phyloP scores from a whole-genome alignment of 1,140 invertebrate species.

The Artemia franciscana region DNA sequence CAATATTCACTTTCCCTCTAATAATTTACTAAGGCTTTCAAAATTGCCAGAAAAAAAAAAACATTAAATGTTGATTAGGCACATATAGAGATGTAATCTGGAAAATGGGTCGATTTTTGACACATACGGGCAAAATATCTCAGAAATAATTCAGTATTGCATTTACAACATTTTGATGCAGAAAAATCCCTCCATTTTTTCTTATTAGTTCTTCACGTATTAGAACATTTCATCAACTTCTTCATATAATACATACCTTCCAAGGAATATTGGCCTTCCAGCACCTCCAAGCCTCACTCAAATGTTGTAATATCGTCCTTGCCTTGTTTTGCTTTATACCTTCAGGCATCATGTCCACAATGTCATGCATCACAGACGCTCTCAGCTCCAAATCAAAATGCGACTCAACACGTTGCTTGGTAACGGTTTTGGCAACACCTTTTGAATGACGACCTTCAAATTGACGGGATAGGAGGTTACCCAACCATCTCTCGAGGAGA shows the following conservation, averaged over 20 bases:
- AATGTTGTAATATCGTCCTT: conserved; percentile 89
- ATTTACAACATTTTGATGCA: too few species aligned
- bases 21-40: too few species aligned
- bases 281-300: conserved; percentile 97
- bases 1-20: too few species aligned
- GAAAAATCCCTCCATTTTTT: too few species aligned
- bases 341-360: conserved; percentile 99
- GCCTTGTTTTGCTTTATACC: conserved; percentile 99
- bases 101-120: too few species aligned
- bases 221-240: too few species aligned
- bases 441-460: conserved; percentile 98
- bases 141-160: too few species aligned
- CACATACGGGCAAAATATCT: too few species aligned
- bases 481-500: conserved; percentile 87
- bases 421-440: conserved; percentile 96
- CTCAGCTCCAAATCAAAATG: conserved; percentile 97
- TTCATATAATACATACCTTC: conserved; percentile 48
- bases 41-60: too few species aligned
- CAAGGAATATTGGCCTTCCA: conserved; percentile 99
- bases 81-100: too few species aligned
- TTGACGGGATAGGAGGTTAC: conserved; percentile 88
- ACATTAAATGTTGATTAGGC: too few species aligned
- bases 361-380: conserved; percentile 97
- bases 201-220: too few species aligned
- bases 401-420: conserved; percentile 95